Conservation (phyloP, 1,140 invertebrate genomes). For the Centruroides sculpturatus region DNA sequence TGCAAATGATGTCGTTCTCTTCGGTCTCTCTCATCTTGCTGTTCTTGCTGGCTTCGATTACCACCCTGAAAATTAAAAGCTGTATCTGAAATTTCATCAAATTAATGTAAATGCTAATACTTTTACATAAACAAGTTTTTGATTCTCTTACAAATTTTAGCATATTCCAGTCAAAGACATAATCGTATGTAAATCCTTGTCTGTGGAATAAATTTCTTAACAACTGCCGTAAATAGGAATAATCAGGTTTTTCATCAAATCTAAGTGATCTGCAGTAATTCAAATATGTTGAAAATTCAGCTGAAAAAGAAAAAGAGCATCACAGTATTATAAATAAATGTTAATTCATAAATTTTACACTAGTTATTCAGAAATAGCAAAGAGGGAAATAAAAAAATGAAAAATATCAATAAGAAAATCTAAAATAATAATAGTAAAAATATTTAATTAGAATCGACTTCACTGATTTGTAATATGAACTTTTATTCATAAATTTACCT, state of each 20-base stretch:
- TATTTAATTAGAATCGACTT: too few relatives aligned
- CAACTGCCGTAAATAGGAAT: constrained; percentile 40
- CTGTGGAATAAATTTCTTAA: constrained; percentile 42
- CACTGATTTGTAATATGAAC: too few relatives aligned
- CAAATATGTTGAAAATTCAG: constrained; percentile 43
- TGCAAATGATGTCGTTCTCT: constrained; percentile 11
- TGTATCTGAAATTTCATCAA: neutral
- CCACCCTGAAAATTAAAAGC: constrained; percentile 4
- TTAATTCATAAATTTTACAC: too few relatives aligned
- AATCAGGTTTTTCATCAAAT: constrained; percentile 47
- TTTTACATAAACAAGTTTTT: too few relatives aligned
- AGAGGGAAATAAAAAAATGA: too few relatives aligned
- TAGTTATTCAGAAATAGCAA: too few relatives aligned
- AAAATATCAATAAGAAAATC: too few relatives aligned
- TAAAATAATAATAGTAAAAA: too few relatives aligned
- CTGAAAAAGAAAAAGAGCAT: constrained; percentile 19
- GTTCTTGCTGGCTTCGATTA: constrained; percentile 12
- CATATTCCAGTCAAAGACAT: constrained; percentile 48
- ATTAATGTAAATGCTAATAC: too few relatives aligned
- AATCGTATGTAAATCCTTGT: constrained; percentile 44
- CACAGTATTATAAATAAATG: too few relatives aligned
- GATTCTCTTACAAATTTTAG: constrained; percentile 28
- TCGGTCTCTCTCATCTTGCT: constrained; percentile 10
- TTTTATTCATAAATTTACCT: too few relatives aligned
- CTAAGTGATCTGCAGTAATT: constrained; percentile 43